phyloP scores from a whole-genome alignment of 2,888 invertebrate species.

The Sarcophaga rosellei region DNA sequence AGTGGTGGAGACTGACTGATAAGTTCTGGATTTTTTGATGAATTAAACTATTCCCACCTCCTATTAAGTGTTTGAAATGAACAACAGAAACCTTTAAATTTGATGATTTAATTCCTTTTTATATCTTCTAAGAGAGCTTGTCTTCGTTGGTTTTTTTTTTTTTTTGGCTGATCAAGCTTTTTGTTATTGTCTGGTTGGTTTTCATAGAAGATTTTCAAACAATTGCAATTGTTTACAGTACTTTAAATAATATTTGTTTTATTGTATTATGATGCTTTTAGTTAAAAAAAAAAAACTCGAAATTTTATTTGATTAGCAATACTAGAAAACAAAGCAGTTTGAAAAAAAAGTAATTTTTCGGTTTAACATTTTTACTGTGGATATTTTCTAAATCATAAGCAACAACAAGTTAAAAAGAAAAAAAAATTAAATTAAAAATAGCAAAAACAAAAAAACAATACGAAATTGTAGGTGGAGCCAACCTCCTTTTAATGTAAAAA shows the following conservation, averaged over 20 bases:
- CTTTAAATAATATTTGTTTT: slow-evolving; percentile 2
- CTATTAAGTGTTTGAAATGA: too few species aligned
- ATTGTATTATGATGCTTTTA: too few species aligned
- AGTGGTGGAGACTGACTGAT: too few species aligned
- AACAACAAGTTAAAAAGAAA: not conserved
- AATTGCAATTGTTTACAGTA: slow-evolving; percentile 56
- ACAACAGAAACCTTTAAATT: too few species aligned
- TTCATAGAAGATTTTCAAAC: slow-evolving; percentile 24
- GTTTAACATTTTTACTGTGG: not conserved
- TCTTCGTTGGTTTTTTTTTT: not conserved
- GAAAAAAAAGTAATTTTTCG: slow-evolving; percentile 15
- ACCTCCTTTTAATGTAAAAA: slow-evolving; percentile 64
- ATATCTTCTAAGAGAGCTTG: not conserved
- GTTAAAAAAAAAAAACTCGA: not conserved
- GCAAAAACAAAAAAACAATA: not conserved
- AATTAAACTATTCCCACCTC: too few species aligned
- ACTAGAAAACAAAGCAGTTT: slow-evolving; percentile 28
- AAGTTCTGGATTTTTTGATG: too few species aligned
- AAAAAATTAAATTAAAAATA: not conserved
- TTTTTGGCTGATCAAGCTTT: not conserved
- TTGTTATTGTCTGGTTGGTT: not conserved
- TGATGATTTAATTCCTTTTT: slow-evolving; percentile 3
- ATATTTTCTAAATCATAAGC: too few species aligned
- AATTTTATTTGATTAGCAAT: slow-evolving; percentile 55
- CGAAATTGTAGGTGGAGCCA: slow-evolving; percentile 68